Conservation (phyloP, 2,888 invertebrate species). For the Clostera curtula region DNA sequence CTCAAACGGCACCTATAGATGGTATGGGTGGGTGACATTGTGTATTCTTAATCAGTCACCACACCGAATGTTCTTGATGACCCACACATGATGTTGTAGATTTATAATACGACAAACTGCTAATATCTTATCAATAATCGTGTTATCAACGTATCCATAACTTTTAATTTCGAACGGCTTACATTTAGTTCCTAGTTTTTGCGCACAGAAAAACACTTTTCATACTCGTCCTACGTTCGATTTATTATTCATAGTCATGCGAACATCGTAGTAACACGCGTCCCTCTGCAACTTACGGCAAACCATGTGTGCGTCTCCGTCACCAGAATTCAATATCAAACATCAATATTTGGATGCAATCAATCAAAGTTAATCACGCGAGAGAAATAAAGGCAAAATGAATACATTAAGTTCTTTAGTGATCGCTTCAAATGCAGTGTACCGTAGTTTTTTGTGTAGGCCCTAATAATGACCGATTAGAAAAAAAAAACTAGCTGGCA, state of each 20-base stretch:
- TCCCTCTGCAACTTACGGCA: conserved; percentile 25
- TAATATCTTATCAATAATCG: not conserved
- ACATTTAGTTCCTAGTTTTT: conserved; percentile 13
- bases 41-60: no score
- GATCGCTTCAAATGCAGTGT: conserved; percentile 50
- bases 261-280: conserved; percentile 23
- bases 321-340: conserved; percentile 54
- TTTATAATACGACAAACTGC: no score
- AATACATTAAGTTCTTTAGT: conserved; percentile 64
- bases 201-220: conserved; percentile 28
- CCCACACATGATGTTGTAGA: no score
- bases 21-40: no score
- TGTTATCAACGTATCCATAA: conserved; percentile 9
- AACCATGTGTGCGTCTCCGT: conserved; percentile 32
- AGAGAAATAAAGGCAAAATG: conserved; percentile 71
- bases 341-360: conserved; percentile 72
- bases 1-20: no score
- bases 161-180: conserved; percentile 17
- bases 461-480: conserved; percentile 63
- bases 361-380: conserved; percentile 74
- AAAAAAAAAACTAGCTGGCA: conserved; percentile 49
- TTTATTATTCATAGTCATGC: conserved; percentile 42
- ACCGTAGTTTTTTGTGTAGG: conserved; percentile 49
- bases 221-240: conserved; percentile 33
- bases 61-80: no score